Base-by-base conservation (phyloP, 35 echinoderm and acorn worm species). In the Eucidaris tribuloides region DNA sequence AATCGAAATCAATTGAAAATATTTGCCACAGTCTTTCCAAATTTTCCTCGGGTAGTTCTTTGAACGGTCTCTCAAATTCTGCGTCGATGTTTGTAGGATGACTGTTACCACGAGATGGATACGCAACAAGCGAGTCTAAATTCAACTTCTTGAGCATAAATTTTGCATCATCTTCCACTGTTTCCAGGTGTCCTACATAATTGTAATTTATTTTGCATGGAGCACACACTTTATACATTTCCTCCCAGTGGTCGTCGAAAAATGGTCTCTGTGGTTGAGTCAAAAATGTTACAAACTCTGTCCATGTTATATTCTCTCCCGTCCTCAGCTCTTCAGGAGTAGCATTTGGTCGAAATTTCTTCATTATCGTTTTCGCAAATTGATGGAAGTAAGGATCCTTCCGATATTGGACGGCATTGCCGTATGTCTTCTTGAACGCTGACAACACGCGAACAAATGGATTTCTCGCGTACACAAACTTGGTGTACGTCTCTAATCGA, bases 161-260 rank as follows among this genome's bases (percentile, higher is more conserved):
- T 9, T 63, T 32, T 2, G 96, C 96, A 58, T 93, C 96, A 18
- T 85, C 66, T 6, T 19, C 17, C 3, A 99, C 89, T 4, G 90
- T 99, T 66, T 99, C 96, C 14, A 99, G 62, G 48, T 93, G 82
- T 0, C 96, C 96, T 32, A 99, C 32, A 50, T 90, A 87, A 57
- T 99, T 83, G 44, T 93, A 99, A 3, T 84, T 82, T 18, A 93
- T 68, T 46, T 99, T 99, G 76, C 96, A 99, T 0, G 90, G 90
- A 3, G 86, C 81, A 62, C 96, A 99, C 15, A 87, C 59, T 52
- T 90, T 86, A 33, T 87, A 99, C 32, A 90, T 93, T 49, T 92
- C 90, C 62, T 92, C 80, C 96, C 96, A 99, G 66, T 99, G 96
- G 42, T 93, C 90, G 71, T 99, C 90, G 76, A 99, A 99, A 7